phyloP scores from a whole-genome alignment of 2,113 vertebrate species.

The Ardeotis arabs region DNA sequence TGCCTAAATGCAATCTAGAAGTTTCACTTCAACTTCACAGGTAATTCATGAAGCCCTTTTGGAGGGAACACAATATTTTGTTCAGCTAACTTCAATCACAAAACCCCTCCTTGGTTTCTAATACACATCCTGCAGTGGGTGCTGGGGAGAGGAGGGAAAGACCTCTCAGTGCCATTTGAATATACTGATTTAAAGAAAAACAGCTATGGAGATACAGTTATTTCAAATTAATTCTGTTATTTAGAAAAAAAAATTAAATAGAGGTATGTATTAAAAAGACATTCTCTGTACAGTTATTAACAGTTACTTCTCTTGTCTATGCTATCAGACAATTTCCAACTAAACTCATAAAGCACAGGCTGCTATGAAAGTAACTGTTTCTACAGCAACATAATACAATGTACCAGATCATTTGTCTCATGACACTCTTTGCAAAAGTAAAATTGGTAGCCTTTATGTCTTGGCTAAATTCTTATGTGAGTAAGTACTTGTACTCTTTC shows the following conservation, averaged over 20 bases:
- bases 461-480: background rate
- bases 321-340: background rate
- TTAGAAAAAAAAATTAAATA: background rate
- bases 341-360: background rate
- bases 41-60: background rate
- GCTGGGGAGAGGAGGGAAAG: background rate
- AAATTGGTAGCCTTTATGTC: background rate
- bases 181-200: background rate
- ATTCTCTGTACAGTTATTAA: background rate
- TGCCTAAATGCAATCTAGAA: background rate
- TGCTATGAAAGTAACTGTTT: background rate
- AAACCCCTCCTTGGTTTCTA: background rate
- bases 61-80: background rate
- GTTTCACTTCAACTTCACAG: background rate
- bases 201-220: background rate
- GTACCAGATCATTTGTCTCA: background rate
- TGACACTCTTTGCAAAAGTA: background rate
- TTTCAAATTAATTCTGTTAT: background rate
- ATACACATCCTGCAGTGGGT: background rate
- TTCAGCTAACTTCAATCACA: background rate
- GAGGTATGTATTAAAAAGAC: background rate
- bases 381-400: background rate
- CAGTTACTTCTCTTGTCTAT: background rate
- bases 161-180: background rate
- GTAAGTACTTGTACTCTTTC: background rate